These are phyloP conservation scores for Sipha flava DNA, from an alignment of 1,140 invertebrate genomes.

Conservation along the genomic window DNA sequence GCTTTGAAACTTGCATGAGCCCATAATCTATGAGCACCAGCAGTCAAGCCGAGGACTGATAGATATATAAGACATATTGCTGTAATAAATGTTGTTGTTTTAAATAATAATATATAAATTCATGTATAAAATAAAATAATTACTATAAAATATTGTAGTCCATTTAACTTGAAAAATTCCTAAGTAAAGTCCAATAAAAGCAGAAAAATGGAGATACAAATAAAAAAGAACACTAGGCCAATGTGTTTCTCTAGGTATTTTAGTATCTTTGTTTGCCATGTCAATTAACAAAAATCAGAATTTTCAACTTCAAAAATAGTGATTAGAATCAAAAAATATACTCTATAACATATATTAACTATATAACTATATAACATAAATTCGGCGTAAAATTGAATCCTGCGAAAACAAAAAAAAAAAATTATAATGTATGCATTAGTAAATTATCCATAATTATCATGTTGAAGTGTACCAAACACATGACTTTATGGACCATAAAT, in stretches of 20 bases:
- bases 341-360: too few relatives aligned
- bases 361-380: neutral
- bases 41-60: constrained; percentile 63
- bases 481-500: neutral
- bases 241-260: constrained; percentile 47
- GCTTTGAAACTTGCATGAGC: constrained; percentile 77
- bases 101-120: neutral
- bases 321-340: too few relatives aligned
- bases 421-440: neutral
- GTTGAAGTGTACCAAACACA: too few relatives aligned
- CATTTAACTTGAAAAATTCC: constrained; percentile 52
- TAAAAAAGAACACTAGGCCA: constrained; percentile 59
- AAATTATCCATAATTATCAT: neutral
- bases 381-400: neutral
- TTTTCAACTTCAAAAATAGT: neutral
- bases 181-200: constrained; percentile 52
- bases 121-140: constrained; percentile 42
- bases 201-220: constrained; percentile 57
- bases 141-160: constrained; percentile 55
- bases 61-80: constrained; percentile 52
- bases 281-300: neutral
- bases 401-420: neutral
- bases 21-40: constrained; percentile 85
- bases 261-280: neutral
- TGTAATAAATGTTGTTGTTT: constrained; percentile 41